These are phyloP conservation scores for Ctenoplectra terminalis DNA, from an alignment of 1,140 invertebrate species.

Conservation along the genomic window DNA sequence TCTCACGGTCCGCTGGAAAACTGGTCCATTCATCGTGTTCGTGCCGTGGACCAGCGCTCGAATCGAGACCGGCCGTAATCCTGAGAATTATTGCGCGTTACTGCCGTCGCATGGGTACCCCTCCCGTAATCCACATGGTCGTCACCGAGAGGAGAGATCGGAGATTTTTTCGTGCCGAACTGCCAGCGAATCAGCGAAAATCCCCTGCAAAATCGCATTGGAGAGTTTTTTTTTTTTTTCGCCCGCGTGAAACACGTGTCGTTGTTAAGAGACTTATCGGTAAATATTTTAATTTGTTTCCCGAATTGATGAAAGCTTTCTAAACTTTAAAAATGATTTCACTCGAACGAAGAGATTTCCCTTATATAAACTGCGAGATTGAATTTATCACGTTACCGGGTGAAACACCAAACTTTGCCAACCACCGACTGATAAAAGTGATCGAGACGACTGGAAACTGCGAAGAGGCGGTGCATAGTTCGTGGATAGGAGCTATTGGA, in stretches of 20 bases:
- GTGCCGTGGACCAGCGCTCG: not conserved
- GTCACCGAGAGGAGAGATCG: not conserved
- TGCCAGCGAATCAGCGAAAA: not conserved
- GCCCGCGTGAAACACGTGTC: not conserved
- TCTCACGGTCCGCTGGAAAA: conserved; percentile 42
- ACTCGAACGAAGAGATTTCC: not conserved
- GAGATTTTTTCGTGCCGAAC: not conserved
- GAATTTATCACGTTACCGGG: conserved; percentile 68
- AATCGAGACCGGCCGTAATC: conserved; percentile 30
- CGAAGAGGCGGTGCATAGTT: not conserved
- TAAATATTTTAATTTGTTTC: not conserved
- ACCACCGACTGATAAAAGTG: conserved; percentile 66
- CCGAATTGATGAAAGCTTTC: not conserved
- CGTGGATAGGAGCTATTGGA: not conserved
- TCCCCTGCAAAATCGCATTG: not conserved
- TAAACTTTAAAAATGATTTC: not conserved
- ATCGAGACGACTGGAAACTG: conserved; percentile 9
- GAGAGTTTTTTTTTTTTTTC: not conserved
- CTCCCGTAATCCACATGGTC: conserved; percentile 5
- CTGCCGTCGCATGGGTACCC: not conserved
- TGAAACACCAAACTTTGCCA: conserved; percentile 69
- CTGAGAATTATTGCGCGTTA: conserved; percentile 38
- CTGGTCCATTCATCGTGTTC: conserved; percentile 32
- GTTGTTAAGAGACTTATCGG: not conserved
- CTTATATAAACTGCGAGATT: conserved; percentile 51